A percentile compares a stretch with the other conserved stretches of the same genome.
Conservation (phyloP, 1,140 invertebrate species). For the Proales similis region DNA sequence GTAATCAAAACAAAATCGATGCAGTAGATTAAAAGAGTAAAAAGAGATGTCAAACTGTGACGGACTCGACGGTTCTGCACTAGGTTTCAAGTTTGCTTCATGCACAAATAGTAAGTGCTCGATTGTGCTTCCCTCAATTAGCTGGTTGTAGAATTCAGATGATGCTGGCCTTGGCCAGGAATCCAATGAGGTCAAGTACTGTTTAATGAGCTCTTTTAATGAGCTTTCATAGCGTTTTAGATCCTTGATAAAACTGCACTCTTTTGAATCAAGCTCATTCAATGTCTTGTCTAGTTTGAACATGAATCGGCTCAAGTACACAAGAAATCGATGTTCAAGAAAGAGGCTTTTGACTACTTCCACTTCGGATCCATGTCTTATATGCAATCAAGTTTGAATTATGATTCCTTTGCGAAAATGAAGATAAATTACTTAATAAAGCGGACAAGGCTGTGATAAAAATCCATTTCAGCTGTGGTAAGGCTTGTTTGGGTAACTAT, state of each 20-base stretch:
- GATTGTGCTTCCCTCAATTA: conserved; percentile 26
- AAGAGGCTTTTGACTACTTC: conserved; percentile 6
- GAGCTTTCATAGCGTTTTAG: conserved; percentile 5
- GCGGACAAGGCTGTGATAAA: conserved; percentile 22
- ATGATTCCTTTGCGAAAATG: not conserved
- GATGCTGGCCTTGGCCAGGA: conserved; percentile 11
- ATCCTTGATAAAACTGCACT: too few species aligned
- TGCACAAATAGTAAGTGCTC: conserved; percentile 17
- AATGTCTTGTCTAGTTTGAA: conserved; percentile 31
- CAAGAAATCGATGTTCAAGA: conserved; percentile 14
- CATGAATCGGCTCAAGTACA: conserved; percentile 29
- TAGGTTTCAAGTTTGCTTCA: conserved; percentile 2
- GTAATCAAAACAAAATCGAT: conserved; percentile 24
- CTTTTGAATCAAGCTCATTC: conserved; percentile 5
- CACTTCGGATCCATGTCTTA: conserved; percentile 9
- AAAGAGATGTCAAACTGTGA: conserved; percentile 14
- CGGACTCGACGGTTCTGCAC: not conserved
- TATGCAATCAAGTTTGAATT: not conserved
- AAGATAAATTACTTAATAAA: conserved; percentile 21
- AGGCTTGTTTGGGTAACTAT: not conserved
- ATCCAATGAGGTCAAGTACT: conserved; percentile 12
- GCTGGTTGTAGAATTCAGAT: conserved; percentile 35
- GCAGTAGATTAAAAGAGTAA: conserved; percentile 23
- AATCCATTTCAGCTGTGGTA: conserved; percentile 9
- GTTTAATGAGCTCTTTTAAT: conserved; percentile 33